phyloP scores from a whole-genome alignment of 2,113 vertebrate species.

The Pterocles burchelli region DNA sequence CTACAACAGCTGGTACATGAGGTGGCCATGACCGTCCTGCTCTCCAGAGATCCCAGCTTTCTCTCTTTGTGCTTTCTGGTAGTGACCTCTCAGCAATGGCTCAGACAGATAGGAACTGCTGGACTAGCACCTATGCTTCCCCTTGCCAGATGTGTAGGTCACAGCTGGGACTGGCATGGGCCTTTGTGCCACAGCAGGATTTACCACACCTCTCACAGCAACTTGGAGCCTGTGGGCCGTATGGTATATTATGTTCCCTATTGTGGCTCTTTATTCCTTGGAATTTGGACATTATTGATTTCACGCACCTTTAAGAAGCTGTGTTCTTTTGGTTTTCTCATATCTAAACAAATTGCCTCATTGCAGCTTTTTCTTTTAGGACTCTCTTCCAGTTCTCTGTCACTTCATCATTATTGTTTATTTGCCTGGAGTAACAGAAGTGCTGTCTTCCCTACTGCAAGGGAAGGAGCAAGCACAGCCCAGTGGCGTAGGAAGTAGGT shows the following conservation, averaged over 20 bases:
- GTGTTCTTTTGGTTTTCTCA: background rate
- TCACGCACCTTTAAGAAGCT: background rate
- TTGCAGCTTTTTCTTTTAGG: background rate
- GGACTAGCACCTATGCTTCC: background rate
- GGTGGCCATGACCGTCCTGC: background rate
- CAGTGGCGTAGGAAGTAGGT: background rate
- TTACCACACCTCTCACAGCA: background rate
- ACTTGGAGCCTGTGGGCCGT: background rate
- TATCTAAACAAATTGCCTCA: background rate
- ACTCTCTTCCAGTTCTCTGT: background rate
- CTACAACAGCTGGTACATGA: background rate
- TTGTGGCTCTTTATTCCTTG: background rate
- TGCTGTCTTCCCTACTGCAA: background rate
- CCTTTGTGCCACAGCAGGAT: background rate
- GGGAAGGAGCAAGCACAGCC: background rate
- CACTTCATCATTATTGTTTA: background rate
- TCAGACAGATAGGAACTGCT: background rate
- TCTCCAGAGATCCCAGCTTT: background rate
- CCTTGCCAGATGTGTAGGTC: fast-evolving
- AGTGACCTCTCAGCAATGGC: background rate
- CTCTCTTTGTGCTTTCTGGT: background rate
- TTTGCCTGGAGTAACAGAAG: background rate
- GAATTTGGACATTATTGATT: background rate
- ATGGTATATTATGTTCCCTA: background rate
- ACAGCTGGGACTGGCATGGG: background rate